Evolutionary conservation across 2,113 vertebrate genomes (phyloP).

Genomic region (Manacus vitellinus): DNA sequence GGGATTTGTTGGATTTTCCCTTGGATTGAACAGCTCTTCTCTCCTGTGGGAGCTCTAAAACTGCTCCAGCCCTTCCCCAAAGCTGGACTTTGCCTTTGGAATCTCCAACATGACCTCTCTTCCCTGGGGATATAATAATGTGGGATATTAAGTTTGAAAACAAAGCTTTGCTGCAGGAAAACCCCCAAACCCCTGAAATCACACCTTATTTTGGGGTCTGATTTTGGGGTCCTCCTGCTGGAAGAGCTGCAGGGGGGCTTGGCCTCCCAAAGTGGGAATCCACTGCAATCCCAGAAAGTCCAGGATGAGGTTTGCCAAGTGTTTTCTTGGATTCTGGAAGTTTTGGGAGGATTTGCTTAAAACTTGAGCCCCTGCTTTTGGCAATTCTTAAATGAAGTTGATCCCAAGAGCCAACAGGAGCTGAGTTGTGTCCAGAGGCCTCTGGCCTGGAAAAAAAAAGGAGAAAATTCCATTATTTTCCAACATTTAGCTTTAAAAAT

Average conservation of each 20-base stretch:
- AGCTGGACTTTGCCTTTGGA: neutral
- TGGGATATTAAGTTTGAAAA: neutral
- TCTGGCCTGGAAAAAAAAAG: neutral
- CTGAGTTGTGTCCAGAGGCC: neutral
- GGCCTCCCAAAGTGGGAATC: neutral
- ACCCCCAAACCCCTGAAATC: neutral
- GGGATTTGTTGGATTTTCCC: neutral
- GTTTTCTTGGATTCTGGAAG: neutral
- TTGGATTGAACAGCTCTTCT: neutral
- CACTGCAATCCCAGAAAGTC: neutral
- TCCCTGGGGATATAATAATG: neutral
- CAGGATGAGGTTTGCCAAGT: neutral
- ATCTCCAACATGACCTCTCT: neutral
- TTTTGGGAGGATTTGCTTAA: neutral
- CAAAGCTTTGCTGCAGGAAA: neutral
- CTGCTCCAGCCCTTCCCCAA: neutral
- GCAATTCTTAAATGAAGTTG: neutral
- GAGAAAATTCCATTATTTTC: neutral
- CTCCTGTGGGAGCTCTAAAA: accelerated
- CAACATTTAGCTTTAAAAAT: neutral
- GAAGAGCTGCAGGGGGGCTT: neutral
- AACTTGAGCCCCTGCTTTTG: neutral
- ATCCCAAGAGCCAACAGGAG: neutral
- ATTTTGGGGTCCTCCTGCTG: neutral
- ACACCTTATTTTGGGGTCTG: neutral